These are phyloP conservation scores for Chromis chromis DNA, from an alignment of 2,797 vertebrate species.

Conservation along the genomic window DNA sequence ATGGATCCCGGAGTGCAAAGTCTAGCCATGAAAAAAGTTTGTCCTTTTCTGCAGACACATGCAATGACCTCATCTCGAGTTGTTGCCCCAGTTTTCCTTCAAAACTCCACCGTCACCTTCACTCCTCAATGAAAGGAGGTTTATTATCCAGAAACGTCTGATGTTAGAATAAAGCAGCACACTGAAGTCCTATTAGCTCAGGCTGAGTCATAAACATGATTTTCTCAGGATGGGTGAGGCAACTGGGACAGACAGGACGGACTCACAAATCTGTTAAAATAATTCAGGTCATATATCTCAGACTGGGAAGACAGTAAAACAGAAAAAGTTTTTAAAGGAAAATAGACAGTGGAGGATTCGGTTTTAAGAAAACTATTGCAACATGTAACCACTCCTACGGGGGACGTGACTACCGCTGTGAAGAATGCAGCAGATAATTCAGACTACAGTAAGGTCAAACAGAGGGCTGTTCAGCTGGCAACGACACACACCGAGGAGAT, in stretches of 20 bases:
- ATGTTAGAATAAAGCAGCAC: constrained; percentile 12
- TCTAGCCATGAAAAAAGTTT: not conserved
- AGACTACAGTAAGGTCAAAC: constrained; percentile 63
- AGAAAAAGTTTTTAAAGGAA: not conserved
- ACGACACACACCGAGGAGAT: constrained; percentile 16
- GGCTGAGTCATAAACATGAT: not conserved
- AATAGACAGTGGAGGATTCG: not conserved
- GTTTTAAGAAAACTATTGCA: constrained; percentile 32
- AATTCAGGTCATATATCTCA: not conserved
- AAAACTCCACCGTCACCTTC: constrained; percentile 8
- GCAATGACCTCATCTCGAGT: constrained; percentile 2
- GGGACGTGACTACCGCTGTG: constrained; percentile 39
- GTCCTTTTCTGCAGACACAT: not conserved
- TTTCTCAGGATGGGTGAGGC: constrained; percentile 20
- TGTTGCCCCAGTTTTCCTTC: constrained; percentile 6
- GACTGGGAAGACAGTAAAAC: not conserved
- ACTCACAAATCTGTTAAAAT: constrained; percentile 27
- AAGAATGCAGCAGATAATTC: constrained; percentile 67
- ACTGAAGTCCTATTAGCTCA: constrained; percentile 5
- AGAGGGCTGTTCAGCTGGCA: constrained; percentile 45
- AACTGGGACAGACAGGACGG: constrained; percentile 3
- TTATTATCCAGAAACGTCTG: constrained; percentile 17
- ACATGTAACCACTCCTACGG: constrained; percentile 14
- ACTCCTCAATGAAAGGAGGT: not conserved
- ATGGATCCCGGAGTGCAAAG: not conserved